phyloP scores from a whole-genome alignment of 1,140 invertebrate genomes.

The Orchesella cincta region DNA sequence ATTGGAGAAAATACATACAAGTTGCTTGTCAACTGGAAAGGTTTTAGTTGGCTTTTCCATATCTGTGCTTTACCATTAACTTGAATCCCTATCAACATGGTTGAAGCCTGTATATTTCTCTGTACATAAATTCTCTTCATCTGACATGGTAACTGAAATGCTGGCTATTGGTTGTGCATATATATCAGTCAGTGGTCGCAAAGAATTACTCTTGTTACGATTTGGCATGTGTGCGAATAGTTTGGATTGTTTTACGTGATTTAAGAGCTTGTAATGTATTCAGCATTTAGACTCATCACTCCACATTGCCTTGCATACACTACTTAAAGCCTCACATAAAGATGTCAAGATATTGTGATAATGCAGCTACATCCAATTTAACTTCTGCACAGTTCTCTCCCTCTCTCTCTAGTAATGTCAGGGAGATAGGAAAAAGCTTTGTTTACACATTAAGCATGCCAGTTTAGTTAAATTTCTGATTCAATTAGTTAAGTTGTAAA shows the following conservation, averaged over 20 bases:
- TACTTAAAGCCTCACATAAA: background rate
- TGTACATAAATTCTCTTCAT: background rate
- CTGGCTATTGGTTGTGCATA: background rate
- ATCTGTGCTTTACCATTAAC: too few species aligned
- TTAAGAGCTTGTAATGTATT: slow-evolving; percentile 2
- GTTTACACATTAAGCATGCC: too few species aligned
- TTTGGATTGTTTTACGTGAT: background rate
- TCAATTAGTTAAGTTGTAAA: too few species aligned
- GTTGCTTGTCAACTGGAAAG: too few species aligned
- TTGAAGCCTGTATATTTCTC: too few species aligned
- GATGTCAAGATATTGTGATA: background rate
- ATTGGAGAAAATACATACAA: too few species aligned
- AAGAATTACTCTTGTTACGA: background rate
- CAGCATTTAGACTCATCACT: background rate
- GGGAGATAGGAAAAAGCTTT: too few species aligned
- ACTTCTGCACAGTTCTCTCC: too few species aligned
- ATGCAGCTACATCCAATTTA: too few species aligned
- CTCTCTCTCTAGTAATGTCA: too few species aligned
- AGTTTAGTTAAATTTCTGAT: too few species aligned
- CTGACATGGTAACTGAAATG: background rate
- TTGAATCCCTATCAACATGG: background rate
- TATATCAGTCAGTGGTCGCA: background rate
- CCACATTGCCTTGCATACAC: background rate
- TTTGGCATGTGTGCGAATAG: slow-evolving; percentile 17
- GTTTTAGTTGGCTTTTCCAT: too few species aligned